Evolutionary conservation across 2,888 invertebrate species (phyloP).

Genomic region (Plebejus anna): DNA sequence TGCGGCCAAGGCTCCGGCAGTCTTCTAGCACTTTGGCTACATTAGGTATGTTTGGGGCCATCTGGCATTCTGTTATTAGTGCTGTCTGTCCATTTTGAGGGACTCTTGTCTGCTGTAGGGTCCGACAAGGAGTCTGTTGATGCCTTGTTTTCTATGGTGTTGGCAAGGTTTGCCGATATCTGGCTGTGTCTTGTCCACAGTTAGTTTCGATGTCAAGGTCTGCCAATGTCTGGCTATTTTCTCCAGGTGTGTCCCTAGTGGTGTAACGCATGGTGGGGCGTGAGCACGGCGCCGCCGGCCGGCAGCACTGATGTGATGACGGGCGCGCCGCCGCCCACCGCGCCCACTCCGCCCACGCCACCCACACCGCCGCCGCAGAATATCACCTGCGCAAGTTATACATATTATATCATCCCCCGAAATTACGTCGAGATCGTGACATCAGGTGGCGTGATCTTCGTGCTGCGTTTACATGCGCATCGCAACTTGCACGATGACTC

Average conservation of each 20-base stretch:
- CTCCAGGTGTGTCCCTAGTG: conserved; percentile 43
- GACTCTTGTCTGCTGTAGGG: background rate
- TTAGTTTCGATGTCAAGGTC: background rate
- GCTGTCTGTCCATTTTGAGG: background rate
- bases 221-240: background rate
- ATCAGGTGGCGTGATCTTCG: background rate
- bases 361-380: conserved; percentile 66
- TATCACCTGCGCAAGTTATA: conserved; percentile 55
- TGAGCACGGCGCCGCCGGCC: conserved; percentile 65
- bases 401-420: too few species aligned
- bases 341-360: conserved; percentile 48
- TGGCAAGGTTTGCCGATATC: too few species aligned
- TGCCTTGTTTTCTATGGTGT: too few species aligned
- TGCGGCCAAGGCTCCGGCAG: too few species aligned
- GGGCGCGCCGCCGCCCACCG: conserved; percentile 51
- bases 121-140: too few species aligned
- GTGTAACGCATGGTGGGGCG: conserved; percentile 65
- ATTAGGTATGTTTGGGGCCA: too few species aligned
- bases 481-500: background rate
- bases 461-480: background rate
- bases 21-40: too few species aligned
- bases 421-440: too few species aligned
- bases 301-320: conserved; percentile 67
- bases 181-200: too few species aligned
- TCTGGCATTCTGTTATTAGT: background rate